Evolutionary conservation across 2,797 vertebrate species (phyloP).

Genomic region (Thalassophryne amazonica): DNA sequence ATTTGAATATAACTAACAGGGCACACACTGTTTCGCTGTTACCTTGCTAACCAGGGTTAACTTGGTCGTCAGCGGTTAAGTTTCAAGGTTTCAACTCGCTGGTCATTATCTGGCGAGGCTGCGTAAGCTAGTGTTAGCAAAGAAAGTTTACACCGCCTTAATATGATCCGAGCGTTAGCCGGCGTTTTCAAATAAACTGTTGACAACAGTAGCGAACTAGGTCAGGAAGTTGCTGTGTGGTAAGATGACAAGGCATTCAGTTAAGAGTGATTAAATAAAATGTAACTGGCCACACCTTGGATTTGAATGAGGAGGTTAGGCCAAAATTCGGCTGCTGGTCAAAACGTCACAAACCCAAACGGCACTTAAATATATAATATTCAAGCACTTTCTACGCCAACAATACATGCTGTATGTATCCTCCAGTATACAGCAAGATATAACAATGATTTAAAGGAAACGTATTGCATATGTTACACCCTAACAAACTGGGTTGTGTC

Average conservation of each 20-base stretch:
- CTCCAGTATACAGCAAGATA: too few species aligned
- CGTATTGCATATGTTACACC: too few species aligned
- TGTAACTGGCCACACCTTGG: slow-evolving; percentile 76
- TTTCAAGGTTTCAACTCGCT: slow-evolving; percentile 66
- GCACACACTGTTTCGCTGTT: neutral
- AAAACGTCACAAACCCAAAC: too few species aligned
- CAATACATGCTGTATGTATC: too few species aligned
- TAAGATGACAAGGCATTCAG: slow-evolving; percentile 25
- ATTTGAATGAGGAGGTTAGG: slow-evolving; percentile 63
- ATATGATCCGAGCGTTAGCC: slow-evolving; percentile 29
- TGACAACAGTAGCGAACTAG: neutral
- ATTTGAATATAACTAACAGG: neutral
- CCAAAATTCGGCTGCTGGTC: too few species aligned
- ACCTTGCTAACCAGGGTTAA: slow-evolving; percentile 45
- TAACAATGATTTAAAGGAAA: too few species aligned
- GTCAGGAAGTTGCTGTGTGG: slow-evolving; percentile 9
- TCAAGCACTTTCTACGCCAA: too few species aligned
- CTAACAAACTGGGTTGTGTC: too few species aligned
- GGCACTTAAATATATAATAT: too few species aligned
- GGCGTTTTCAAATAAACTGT: slow-evolving; percentile 8
- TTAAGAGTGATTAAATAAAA: slow-evolving; percentile 51
- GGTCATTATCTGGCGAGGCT: slow-evolving; percentile 62
- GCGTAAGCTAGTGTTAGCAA: slow-evolving; percentile 50
- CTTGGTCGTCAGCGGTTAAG: slow-evolving; percentile 53
- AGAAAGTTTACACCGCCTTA: slow-evolving; percentile 60